Base-by-base conservation (phyloP, 1,140 invertebrate species). In the Pseudomyrmex sp. region DNA sequence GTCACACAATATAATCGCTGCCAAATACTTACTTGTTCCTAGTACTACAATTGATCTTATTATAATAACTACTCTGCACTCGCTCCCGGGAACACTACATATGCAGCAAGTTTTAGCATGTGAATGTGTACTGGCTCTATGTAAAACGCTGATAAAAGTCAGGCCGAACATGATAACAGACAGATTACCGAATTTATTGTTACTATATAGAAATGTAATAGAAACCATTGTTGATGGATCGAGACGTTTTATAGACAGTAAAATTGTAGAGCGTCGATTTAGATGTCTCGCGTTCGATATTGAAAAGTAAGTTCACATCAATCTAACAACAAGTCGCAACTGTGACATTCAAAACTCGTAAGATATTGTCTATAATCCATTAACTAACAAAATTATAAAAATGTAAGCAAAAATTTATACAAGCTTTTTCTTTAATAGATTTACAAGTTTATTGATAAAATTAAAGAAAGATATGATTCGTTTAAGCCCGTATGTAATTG, bases 401-500 rank as follows among this genome's bases (percentile, higher is more conserved):
- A 84, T 70, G 74, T 59, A 23, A 50, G 4, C 8, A 48, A 48
- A 15, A 20, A 44, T 54, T 46, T 69, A 75, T 35, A 62, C 50
- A 54, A 10, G 50, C 7, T 20, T 79, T 76, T 66, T 87, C 12
- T 88, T 35, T 84, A 85, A 48, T 72, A 92, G 94, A 84, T 82
- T 91, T 69, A 86, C 86, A 20, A 91, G 88, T 44, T 73, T 83
- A 18, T 82, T 94, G 15, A 87, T 90, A 48, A 94, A 94, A 68
- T 85, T 90, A 2, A 93, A 93, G 63, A 93, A 92, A 82, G 91
- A 94, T 80, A 92, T 95, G 83, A 82, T 85, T 48, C 90, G 94
- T 77, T 65, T 93, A 15, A 90, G 91, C 63, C 88, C 94, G 10
- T 95, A 94, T 75, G 73, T 94, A 15, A 85, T 95, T 74, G 91